A percentile compares a stretch with the other conserved stretches of the same genome.
phyloP scores from a whole-genome alignment of 2,888 invertebrate genomes.

The Falcaria lacertinaria region DNA sequence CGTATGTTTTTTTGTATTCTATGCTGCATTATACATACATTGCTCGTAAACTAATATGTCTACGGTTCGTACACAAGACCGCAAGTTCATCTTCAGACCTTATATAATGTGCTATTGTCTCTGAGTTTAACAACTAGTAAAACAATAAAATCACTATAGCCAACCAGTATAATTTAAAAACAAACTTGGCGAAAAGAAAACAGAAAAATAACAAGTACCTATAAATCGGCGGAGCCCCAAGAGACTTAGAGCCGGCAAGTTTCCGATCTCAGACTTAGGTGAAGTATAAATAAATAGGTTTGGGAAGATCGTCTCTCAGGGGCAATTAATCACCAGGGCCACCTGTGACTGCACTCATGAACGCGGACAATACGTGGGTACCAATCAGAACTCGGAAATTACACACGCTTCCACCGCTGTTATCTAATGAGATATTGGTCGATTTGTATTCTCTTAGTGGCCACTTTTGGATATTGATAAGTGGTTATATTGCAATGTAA shows the following conservation, averaged over 20 bases:
- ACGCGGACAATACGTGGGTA: conserved; percentile 29
- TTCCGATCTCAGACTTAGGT: conserved; percentile 40
- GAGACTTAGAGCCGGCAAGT: conserved; percentile 35
- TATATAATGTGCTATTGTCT: no score
- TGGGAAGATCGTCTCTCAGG: conserved; percentile 45
- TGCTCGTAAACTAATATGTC: no score
- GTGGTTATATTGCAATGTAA: no score
- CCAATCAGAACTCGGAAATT: conserved; percentile 28
- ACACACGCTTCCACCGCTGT: conserved; percentile 1
- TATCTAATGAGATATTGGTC: background rate
- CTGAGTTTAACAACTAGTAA: no score
- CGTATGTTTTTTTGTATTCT: no score
- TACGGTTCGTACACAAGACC: no score
- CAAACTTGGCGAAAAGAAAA: conserved; percentile 3
- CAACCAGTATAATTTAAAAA: conserved; percentile 11
- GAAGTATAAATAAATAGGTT: conserved; percentile 53
- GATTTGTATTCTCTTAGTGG: background rate
- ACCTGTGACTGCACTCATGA: conserved; percentile 60
- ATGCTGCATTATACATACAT: no score
- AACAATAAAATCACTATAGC: background rate
- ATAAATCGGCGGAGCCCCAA: conserved; percentile 28
- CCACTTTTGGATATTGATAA: no score
- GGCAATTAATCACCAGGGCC: conserved; percentile 63
- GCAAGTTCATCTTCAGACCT: no score
- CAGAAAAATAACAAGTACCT: conserved; percentile 24